Evolutionary conservation across 2,113 vertebrate genomes (phyloP).

Genomic region (Amphilophus citrinellus): DNA sequence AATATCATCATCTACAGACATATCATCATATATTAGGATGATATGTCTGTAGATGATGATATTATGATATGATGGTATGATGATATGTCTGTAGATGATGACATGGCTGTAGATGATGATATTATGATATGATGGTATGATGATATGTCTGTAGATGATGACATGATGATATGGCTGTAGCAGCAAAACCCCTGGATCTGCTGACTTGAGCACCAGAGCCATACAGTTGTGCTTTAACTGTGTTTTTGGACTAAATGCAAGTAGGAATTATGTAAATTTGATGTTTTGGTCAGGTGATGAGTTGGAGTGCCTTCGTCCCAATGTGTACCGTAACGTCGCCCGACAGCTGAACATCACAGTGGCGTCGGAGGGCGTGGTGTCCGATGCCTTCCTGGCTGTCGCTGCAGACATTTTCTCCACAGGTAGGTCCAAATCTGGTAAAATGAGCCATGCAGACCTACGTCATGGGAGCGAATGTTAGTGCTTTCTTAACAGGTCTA

Average conservation of each 20-base stretch:
- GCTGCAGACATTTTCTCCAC: slow-evolving; percentile 93
- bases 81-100: too few species aligned
- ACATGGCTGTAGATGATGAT: too few species aligned
- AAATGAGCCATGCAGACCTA: not conserved
- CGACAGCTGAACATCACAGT: slow-evolving; percentile 93
- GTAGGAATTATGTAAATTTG: not conserved
- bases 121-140: too few species aligned
- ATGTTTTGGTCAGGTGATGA: slow-evolving; percentile 86
- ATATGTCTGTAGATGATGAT: too few species aligned
- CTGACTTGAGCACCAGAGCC: too few species aligned
- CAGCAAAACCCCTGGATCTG: too few species aligned
- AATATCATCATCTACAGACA: too few species aligned
- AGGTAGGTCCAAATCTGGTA: slow-evolving; percentile 79
- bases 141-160: too few species aligned
- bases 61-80: too few species aligned
- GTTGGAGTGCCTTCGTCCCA: slow-evolving; percentile 94
- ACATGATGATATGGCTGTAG: too few species aligned
- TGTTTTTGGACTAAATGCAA: not conserved
- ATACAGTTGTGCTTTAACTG: not conserved
- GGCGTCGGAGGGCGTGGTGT: slow-evolving; percentile 89
- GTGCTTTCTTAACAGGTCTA: not conserved
- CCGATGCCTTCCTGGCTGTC: slow-evolving; percentile 94
- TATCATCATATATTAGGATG: too few species aligned
- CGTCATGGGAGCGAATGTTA: not conserved
- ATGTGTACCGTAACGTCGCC: slow-evolving; percentile 91